Evolutionary conservation across 2,888 invertebrate species (phyloP), one percentile per base, ranked within the genome.

Genomic region (Linyphia triangularis): DNA sequence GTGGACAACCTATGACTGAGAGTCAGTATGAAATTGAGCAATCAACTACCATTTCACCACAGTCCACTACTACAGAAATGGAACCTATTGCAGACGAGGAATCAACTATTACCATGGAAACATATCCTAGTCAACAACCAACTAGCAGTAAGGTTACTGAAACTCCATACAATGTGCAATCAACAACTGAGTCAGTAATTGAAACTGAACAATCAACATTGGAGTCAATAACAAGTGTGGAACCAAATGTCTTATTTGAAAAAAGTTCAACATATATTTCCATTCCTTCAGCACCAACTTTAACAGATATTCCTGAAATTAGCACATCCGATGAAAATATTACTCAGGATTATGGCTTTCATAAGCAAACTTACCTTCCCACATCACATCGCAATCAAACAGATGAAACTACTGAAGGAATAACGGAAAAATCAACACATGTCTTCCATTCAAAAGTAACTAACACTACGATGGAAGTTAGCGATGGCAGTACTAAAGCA

Each of bases 311-410:
- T n/a, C n/a, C 2, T 69, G 40, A 69, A 40, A 40, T 22, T 37
- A 24, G 19, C 1, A 51, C 51, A n/a, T 13, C 51, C 51, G 24
- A 5, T 63, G 63, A 24, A 26, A 7, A 10, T 5, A 7, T 13
- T 13, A 73, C 73, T 1, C 70, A 43, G 26, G 70, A 72, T 16
- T 51, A 72, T n/a, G 43, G 26, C 13, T 72, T 72, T n/a, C 70
- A 72, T 51, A 72, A 72, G n/a, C 70, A 72, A 26, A 72, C 70
- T n/a, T 51, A 43, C n/a, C 26, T n/a, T 43, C 43, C 70, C 13
- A 33, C 37, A 43, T 9, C 5, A 19, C 19, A 22, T 13, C 16
- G 43, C 3, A n/a, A 72, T 7, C 24, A 24, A 1, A 9, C 33
- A 28, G 59, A 19, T n/a, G 57, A 24, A 26, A 57, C 85, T 16